These are phyloP conservation scores for Pseudolaguvia tuberculata DNA, from an alignment of 2,113 vertebrate genomes.

Conservation along the genomic window DNA sequence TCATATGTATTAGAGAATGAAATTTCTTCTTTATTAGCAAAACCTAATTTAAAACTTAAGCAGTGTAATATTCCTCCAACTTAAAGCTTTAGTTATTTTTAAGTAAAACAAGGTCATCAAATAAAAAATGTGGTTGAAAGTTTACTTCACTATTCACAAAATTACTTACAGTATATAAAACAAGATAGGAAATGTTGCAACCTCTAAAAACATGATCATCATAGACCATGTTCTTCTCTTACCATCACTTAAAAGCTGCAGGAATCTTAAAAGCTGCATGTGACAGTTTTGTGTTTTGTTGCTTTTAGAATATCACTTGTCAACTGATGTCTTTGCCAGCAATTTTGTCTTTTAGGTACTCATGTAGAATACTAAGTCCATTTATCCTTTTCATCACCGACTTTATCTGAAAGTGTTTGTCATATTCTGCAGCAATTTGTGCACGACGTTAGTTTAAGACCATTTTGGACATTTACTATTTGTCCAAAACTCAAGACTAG, in stretches of 20 bases:
- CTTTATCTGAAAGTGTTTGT: conserved; percentile 20
- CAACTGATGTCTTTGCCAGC: conserved; percentile 15
- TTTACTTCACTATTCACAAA: background rate
- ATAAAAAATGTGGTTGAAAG: too few relatives aligned
- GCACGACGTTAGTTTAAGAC: conserved; percentile 7
- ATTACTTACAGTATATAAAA: background rate
- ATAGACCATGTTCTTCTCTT: conserved; percentile 8
- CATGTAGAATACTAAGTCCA: conserved; percentile 10
- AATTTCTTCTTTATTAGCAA: too few relatives aligned
- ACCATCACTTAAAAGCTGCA: background rate
- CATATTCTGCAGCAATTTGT: conserved; percentile 7
- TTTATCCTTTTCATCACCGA: conserved; percentile 15
- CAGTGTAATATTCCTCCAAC: too few relatives aligned
- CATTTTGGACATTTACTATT: conserved; percentile 7
- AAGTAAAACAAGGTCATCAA: too few relatives aligned
- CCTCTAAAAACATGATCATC: background rate
- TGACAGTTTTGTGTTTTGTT: conserved; percentile 22
- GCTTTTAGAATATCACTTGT: conserved; percentile 21
- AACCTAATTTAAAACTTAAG: too few relatives aligned
- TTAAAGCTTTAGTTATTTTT: too few relatives aligned
- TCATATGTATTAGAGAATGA: too few relatives aligned
- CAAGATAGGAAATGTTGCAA: background rate
- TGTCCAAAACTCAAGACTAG: background rate
- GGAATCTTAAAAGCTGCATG: background rate
- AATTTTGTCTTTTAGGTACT: conserved; percentile 36